These are phyloP conservation scores for Xiphophorus couchianus DNA, from an alignment of 2,113 vertebrate species.

Conservation along the genomic window DNA sequence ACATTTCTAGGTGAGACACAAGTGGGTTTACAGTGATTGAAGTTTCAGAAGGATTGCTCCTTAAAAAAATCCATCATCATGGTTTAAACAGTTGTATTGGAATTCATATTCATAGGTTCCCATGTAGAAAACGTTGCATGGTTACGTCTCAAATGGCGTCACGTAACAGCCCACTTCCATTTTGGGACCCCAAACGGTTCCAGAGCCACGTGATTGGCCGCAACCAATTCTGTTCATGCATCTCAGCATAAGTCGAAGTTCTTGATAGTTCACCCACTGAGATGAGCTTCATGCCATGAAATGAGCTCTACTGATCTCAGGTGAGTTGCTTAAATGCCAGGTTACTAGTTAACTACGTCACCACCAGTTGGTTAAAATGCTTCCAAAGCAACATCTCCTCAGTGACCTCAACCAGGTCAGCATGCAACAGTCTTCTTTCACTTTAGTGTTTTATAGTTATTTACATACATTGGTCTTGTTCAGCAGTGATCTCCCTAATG, in stretches of 20 bases:
- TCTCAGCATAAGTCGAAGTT: conserved; percentile 2
- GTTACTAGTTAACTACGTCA: conserved; percentile 27
- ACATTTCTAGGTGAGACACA: neutral
- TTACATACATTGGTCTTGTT: conserved; percentile 23
- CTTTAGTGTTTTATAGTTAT: conserved; percentile 12
- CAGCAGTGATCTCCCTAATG: conserved; percentile 24
- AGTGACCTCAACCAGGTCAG: conserved; percentile 18
- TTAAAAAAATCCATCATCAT: neutral
- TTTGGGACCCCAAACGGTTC: conserved; percentile 22
- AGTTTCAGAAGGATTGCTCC: neutral
- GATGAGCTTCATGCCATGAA: neutral
- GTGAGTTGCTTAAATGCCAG: conserved; percentile 11
- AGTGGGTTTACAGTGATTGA: conserved; percentile 11
- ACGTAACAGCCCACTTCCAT: neutral
- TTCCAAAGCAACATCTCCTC: conserved; percentile 26
- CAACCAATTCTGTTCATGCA: neutral
- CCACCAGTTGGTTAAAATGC: conserved; percentile 22
- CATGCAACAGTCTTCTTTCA: conserved; percentile 36
- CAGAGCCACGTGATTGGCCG: neutral
- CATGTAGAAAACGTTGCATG: neutral
- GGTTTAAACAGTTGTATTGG: neutral
- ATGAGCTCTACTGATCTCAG: neutral
- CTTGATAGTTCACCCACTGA: neutral
- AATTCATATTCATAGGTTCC: too few relatives aligned
- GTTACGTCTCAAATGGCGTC: neutral